Evolutionary conservation across 1,140 invertebrate species (phyloP).

Genomic region (Tetramorium parvispinum): DNA sequence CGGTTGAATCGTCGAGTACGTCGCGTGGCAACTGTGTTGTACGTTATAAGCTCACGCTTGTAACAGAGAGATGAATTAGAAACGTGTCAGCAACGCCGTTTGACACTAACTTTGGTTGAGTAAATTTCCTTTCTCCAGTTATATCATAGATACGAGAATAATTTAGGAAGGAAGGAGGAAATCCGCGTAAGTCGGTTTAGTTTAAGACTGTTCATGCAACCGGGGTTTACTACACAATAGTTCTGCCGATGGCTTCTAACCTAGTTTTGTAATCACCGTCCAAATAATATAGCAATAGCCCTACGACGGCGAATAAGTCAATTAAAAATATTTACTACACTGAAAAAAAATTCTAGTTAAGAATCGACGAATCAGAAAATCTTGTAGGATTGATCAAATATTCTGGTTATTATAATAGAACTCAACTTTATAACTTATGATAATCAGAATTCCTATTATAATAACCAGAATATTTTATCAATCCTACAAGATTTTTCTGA

Average conservation of each 20-base stretch:
- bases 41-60: not conserved
- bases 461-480: no score
- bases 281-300: slow-evolving; percentile 2
- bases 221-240: slow-evolving; percentile 13
- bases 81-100: not conserved
- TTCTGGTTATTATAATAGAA: no score
- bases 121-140: slow-evolving; percentile 41
- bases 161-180: slow-evolving; percentile 38
- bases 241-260: slow-evolving; percentile 20
- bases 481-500: no score
- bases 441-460: no score
- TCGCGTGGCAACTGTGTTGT: not conserved
- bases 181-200: slow-evolving; percentile 24
- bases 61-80: not conserved
- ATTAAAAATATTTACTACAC: not conserved
- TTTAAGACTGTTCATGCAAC: slow-evolving; percentile 28
- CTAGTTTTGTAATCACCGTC: not conserved
- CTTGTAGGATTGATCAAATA: no score
- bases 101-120: slow-evolving; percentile 21
- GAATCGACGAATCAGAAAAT: no score
- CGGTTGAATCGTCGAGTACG: slow-evolving; percentile 40
- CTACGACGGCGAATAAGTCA: not conserved
- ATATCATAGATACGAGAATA: slow-evolving; percentile 23
- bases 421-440: no score
- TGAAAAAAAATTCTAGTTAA: no score